These are phyloP conservation scores for Tholera decimalis DNA, from an alignment of 2,888 invertebrate genomes.

Conservation along the genomic window DNA sequence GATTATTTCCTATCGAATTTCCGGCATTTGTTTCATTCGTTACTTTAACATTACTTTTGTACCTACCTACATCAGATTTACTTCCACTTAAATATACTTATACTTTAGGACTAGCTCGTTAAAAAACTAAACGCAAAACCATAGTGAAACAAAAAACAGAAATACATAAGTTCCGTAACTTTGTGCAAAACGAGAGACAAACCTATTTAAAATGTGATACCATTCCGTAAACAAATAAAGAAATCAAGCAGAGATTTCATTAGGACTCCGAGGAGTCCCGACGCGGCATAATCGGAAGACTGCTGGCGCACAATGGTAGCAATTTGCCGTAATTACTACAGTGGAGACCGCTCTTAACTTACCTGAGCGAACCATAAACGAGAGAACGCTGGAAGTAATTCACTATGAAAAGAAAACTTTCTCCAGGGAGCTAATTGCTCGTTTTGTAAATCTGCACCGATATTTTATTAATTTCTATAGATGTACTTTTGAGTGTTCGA, in stretches of 20 bases:
- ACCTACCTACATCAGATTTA: neutral
- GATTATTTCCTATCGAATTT: neutral
- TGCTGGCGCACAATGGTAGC: conserved; percentile 79
- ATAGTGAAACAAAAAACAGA: neutral
- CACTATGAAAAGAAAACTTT: conserved; percentile 57
- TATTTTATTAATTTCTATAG: conserved; percentile 28
- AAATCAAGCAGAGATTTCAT: conserved; percentile 62
- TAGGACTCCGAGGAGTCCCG: conserved; percentile 54
- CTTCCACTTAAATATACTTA: neutral
- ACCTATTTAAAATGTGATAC: conserved; percentile 44
- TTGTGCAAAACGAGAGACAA: conserved; percentile 10
- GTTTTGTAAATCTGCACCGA: conserved; percentile 41
- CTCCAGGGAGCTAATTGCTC: conserved; percentile 51
- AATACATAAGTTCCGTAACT: conserved; percentile 9
- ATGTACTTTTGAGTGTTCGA: conserved; percentile 1
- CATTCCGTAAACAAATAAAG: conserved; percentile 55
- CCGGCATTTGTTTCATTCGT: neutral
- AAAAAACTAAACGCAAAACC: neutral
- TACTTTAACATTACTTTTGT: neutral
- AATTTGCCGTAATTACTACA: conserved; percentile 84
- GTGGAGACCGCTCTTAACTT: conserved; percentile 68
- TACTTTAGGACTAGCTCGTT: neutral
- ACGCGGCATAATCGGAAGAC: conserved; percentile 62
- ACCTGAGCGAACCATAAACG: conserved; percentile 59
- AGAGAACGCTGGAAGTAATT: conserved; percentile 52